These are phyloP conservation scores for Erebia epiphron DNA, from an alignment of 2,888 invertebrate genomes.

Conservation along the genomic window DNA sequence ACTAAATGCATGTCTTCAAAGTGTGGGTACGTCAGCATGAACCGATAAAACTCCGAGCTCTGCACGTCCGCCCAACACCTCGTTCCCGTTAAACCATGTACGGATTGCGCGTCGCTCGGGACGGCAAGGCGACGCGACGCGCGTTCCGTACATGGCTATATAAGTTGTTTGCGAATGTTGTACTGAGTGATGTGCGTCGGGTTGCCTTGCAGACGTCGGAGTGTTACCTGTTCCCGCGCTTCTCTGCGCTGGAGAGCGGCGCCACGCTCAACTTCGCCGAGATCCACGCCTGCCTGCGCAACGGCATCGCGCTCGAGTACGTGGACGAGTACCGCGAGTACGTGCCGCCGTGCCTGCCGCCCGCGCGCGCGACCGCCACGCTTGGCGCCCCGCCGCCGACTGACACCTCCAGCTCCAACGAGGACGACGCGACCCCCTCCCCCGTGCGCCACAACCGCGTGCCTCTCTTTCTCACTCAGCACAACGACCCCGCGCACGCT, in stretches of 20 bases:
- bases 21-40: neutral
- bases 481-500: too few relatives aligned
- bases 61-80: conserved; percentile 26
- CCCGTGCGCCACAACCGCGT: conserved; percentile 10
- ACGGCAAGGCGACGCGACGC: too few relatives aligned
- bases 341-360: conserved; percentile 56
- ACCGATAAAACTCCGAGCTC: conserved; percentile 37
- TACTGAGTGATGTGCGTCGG: conserved; percentile 11
- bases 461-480: too few relatives aligned
- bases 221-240: conserved; percentile 78
- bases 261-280: conserved; percentile 71
- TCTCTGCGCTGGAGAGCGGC: conserved; percentile 78
- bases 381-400: neutral
- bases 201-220: conserved; percentile 64
- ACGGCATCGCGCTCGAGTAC: conserved; percentile 71
- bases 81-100: neutral
- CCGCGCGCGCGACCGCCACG: conserved; percentile 1
- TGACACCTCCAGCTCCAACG: too few relatives aligned
- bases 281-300: conserved; percentile 64
- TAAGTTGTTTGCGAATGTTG: neutral
- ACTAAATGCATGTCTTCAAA: too few relatives aligned
- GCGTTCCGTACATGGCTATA: too few relatives aligned
- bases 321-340: conserved; percentile 67
- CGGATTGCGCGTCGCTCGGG: too few relatives aligned
- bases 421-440: conserved; percentile 7